Evolutionary conservation across 1,140 invertebrate genomes (phyloP).

Genomic region (Helicoverpa armigera): DNA sequence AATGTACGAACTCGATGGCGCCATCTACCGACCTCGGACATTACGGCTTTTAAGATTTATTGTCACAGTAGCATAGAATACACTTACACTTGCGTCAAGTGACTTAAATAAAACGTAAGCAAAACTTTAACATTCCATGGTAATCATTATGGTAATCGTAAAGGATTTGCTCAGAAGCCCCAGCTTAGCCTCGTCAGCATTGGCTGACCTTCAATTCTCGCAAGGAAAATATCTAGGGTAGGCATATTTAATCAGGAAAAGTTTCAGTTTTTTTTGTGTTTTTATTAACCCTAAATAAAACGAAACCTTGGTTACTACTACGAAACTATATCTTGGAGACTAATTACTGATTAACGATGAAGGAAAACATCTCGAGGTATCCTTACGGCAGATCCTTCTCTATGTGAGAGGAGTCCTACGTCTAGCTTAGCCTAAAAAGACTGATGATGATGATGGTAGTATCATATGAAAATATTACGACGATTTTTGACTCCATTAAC

Average conservation of each 20-base stretch:
- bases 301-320: too few relatives aligned
- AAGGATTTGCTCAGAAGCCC: not conserved
- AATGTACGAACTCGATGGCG: not conserved
- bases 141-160: constrained; percentile 10
- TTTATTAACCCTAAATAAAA: too few relatives aligned
- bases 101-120: too few relatives aligned
- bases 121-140: not conserved
- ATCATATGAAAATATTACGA: not conserved
- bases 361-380: too few relatives aligned
- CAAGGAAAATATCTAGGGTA: not conserved
- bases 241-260: not conserved
- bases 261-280: not conserved
- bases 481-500: not conserved
- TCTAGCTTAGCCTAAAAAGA: too few relatives aligned
- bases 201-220: constrained; percentile 23
- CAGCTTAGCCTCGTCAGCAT: constrained; percentile 2
- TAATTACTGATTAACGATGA: too few relatives aligned
- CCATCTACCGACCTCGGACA: not conserved
- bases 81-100: not conserved
- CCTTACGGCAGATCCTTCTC: too few relatives aligned
- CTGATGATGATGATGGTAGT: too few relatives aligned
- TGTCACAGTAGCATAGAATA: not conserved
- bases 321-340: too few relatives aligned
- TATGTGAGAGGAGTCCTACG: too few relatives aligned
- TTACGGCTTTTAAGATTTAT: not conserved